Evolutionary conservation across 1,140 invertebrate genomes (phyloP).

Genomic region (Apis laboriosa): DNA sequence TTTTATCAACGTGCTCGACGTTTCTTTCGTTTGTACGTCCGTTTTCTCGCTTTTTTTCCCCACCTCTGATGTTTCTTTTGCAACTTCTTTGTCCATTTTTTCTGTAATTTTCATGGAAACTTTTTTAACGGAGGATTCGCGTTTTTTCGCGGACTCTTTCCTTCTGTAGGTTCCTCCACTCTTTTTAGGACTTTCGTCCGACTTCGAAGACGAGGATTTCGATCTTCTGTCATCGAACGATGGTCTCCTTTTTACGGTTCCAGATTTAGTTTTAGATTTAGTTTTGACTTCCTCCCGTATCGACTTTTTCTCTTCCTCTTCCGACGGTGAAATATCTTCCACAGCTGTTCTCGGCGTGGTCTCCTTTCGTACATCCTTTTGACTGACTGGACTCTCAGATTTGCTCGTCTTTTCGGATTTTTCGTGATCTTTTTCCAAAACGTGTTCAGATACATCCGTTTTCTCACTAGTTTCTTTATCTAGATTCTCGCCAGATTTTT

Average conservation of each 20-base stretch:
- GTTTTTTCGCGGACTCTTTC: conserved; percentile 16
- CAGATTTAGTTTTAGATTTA: neutral
- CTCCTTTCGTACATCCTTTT: neutral
- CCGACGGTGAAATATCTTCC: conserved; percentile 2
- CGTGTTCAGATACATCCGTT: conserved; percentile 26
- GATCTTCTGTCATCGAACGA: conserved; percentile 36
- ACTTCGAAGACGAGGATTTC: conserved; percentile 33
- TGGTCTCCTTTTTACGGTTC: conserved; percentile 7
- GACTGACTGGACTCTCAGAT: conserved; percentile 9
- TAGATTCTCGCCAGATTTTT: neutral
- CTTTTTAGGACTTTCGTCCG: conserved; percentile 34
- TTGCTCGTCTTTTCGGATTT: conserved; percentile 35
- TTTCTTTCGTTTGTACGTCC: conserved; percentile 16
- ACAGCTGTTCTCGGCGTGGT: conserved; percentile 7
- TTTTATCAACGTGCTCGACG: neutral
- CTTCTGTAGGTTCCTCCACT: neutral
- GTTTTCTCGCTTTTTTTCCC: conserved; percentile 61
- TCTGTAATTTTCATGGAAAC: neutral
- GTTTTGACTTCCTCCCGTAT: neutral
- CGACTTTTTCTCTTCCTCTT: conserved; percentile 26
- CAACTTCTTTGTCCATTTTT: neutral
- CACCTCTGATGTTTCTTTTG: conserved; percentile 28
- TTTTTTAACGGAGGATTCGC: conserved; percentile 4
- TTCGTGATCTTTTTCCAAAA: conserved; percentile 40
- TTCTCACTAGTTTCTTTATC: conserved; percentile 33